These are phyloP conservation scores for Triplophysa siluroides DNA, from an alignment of 2,113 vertebrate genomes.

Conservation along the genomic window DNA sequence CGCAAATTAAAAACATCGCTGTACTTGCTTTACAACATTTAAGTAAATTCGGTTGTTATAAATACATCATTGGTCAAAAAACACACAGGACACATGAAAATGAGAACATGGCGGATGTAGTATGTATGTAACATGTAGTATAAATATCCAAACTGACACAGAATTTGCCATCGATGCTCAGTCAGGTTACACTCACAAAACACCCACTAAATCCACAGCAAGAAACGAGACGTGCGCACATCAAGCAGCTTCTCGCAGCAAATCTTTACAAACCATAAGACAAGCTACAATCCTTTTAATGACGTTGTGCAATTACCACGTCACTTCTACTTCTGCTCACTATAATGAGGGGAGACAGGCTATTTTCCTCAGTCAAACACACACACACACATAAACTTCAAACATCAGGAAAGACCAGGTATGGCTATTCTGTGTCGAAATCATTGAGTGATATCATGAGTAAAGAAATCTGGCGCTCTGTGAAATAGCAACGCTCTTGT, in stretches of 20 bases:
- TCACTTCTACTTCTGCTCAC: slow-evolving; percentile 73
- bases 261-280: slow-evolving; percentile 49
- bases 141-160: no score
- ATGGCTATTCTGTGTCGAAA: neutral
- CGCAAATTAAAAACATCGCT: no score
- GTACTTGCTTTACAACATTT: no score
- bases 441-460: neutral
- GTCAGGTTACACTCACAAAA: slow-evolving; percentile 17
- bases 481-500: no score
- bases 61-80: no score
- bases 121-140: no score
- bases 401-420: neutral
- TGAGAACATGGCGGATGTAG: no score
- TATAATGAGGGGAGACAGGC: slow-evolving; percentile 75
- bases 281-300: slow-evolving; percentile 74
- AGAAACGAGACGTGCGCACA: neutral
- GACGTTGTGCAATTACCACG: slow-evolving; percentile 76
- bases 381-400: slow-evolving; percentile 48
- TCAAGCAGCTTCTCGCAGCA: slow-evolving; percentile 17
- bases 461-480: neutral
- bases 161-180: neutral
- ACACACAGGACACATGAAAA: no score
- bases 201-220: neutral
- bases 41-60: no score
- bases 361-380: slow-evolving; percentile 70